These are phyloP conservation scores for Bradynema listronoti DNA, from an alignment of 1,140 invertebrate genomes.

Conservation along the genomic window DNA sequence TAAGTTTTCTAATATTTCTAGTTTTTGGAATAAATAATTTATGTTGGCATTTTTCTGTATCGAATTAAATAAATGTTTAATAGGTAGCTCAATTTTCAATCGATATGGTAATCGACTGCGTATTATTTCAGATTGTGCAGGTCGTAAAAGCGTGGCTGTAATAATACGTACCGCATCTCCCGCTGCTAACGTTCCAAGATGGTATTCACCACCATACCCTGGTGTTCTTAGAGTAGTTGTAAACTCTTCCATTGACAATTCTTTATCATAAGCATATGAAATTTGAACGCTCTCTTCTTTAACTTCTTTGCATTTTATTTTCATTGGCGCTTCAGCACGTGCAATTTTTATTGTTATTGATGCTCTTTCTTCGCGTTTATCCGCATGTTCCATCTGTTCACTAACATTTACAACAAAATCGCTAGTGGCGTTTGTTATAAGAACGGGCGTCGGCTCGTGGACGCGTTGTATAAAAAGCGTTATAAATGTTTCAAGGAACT, in stretches of 20 bases:
- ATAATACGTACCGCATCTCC: conserved; percentile 27
- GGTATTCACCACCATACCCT: conserved; percentile 41
- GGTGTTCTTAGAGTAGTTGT: conserved; percentile 17
- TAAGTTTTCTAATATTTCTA: too few relatives aligned
- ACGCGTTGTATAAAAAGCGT: conserved; percentile 27
- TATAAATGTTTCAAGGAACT: conserved; percentile 27
- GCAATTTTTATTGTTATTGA: conserved; percentile 5
- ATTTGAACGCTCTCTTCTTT: conserved; percentile 29
- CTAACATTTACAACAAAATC: conserved; percentile 33
- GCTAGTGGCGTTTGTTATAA: conserved; percentile 37
- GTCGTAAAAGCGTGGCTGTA: conserved; percentile 19
- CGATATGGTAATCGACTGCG: conserved; percentile 21
- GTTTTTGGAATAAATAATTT: too few relatives aligned
- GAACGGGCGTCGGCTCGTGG: conserved; percentile 17
- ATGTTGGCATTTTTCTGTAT: conserved; percentile 15
- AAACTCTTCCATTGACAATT: neutral
- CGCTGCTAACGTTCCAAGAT: conserved; percentile 39
- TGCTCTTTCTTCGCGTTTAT: conserved; percentile 12
- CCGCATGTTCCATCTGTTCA: conserved; percentile 34
- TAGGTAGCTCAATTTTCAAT: conserved; percentile 19
- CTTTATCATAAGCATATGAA: conserved; percentile 35
- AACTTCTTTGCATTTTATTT: conserved; percentile 26
- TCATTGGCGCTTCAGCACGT: conserved; percentile 7
- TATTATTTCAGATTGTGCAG: conserved; percentile 19
- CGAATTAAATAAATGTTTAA: too few relatives aligned